A percentile compares a stretch with the other conserved stretches of the same genome.
phyloP scores from a whole-genome alignment of 2,888 invertebrate species.

The Acleris emargana region DNA sequence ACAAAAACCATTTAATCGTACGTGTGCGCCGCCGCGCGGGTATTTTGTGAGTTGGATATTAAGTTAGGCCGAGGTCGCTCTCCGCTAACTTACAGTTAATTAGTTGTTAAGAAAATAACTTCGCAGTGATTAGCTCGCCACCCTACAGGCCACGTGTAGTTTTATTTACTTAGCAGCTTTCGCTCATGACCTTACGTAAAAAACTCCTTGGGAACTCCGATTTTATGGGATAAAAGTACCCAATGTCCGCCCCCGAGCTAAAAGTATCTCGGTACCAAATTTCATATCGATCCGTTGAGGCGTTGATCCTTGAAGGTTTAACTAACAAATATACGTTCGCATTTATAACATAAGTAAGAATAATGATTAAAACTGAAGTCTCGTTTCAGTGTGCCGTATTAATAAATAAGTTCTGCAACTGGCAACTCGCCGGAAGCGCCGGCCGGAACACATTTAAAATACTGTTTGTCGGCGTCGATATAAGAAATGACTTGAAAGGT shows the following conservation, averaged over 20 bases:
- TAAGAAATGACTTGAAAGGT: slow-evolving; percentile 22
- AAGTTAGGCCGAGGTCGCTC: background rate
- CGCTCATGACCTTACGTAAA: no score
- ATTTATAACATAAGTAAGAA: no score
- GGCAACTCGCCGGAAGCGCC: slow-evolving; percentile 28
- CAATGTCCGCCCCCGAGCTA: background rate
- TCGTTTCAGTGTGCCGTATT: background rate
- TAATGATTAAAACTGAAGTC: background rate
- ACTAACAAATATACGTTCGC: no score
- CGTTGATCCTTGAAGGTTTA: no score
- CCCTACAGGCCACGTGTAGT: background rate
- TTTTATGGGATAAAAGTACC: no score
- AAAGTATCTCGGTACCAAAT: background rate
- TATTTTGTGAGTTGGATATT: slow-evolving; percentile 7
- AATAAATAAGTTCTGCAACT: slow-evolving; percentile 15
- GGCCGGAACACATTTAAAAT: slow-evolving; percentile 29
- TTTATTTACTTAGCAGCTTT: no score
- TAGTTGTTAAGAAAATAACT: slow-evolving; percentile 7
- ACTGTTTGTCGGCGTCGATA: slow-evolving; percentile 22
- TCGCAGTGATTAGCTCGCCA: background rate
- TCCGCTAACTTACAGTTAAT: background rate
- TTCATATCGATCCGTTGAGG: no score
- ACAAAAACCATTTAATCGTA: slow-evolving; percentile 12
- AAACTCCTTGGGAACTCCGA: no score
- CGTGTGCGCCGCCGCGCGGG: background rate